Evolutionary conservation across 2,888 invertebrate genomes (phyloP).

Genomic region (Gastracanthus pulcherrimus): DNA sequence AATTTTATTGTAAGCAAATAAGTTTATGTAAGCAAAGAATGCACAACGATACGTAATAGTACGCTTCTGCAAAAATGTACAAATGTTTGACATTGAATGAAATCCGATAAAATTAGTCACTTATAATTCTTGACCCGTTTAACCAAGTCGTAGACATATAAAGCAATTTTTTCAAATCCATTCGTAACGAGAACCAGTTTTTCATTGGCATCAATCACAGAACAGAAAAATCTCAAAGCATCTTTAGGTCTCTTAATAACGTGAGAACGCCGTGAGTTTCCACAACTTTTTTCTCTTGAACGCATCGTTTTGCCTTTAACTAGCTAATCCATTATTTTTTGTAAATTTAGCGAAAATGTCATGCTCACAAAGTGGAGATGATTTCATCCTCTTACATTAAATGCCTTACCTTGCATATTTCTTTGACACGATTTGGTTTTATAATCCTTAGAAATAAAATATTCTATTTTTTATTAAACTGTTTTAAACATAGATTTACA

Average conservation of each 20-base stretch:
- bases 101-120: conserved; percentile 36
- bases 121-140: conserved; percentile 40
- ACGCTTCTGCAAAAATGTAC: neutral
- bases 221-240: conserved; percentile 35
- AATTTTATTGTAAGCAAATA: too few relatives aligned
- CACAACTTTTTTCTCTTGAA: neutral
- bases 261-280: conserved; percentile 12
- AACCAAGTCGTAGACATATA: conserved; percentile 3
- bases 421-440: neutral
- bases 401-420: conserved; percentile 2
- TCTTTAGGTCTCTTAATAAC: conserved; percentile 29
- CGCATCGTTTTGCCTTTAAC: neutral
- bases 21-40: too few relatives aligned
- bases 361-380: neutral
- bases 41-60: neutral
- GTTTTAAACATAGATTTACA: neutral
- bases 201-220: conserved; percentile 18
- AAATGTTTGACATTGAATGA: conserved; percentile 27
- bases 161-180: conserved; percentile 16
- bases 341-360: neutral
- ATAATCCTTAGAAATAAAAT: too few relatives aligned
- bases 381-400: conserved; percentile 13
- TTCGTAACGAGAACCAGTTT: conserved; percentile 39
- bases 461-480: neutral
- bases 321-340: neutral